A percentile compares a stretch with the other conserved stretches of the same genome.
Conservation (phyloP, 1,140 invertebrate species). For the Rhagoletis pomonella region DNA sequence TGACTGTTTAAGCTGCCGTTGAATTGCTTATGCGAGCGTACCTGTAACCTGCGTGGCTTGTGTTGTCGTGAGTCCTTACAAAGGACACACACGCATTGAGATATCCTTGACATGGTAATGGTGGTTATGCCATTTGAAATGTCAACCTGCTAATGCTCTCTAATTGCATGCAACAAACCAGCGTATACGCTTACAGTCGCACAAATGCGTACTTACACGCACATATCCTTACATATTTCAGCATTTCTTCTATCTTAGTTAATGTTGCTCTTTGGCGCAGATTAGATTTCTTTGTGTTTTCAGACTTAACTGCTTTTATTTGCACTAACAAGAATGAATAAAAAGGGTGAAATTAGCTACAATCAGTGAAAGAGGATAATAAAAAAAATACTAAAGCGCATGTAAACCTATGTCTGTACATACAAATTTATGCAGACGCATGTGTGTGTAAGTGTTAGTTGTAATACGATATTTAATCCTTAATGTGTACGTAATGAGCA, state of each 20-base stretch:
- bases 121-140: slow-evolving; percentile 45
- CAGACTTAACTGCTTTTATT: not conserved
- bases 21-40: not conserved
- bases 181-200: not conserved
- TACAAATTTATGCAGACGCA: too few relatives aligned
- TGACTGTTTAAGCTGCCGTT: not conserved
- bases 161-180: slow-evolving; percentile 28
- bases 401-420: too few relatives aligned
- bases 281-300: not conserved
- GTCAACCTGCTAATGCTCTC: slow-evolving; percentile 33
- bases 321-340: too few relatives aligned
- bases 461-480: slow-evolving; percentile 12
- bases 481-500: slow-evolving; percentile 15
- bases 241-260: not conserved
- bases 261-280: not conserved
- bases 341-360: not conserved
- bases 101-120: too few relatives aligned
- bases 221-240: not conserved
- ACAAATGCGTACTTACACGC: not conserved
- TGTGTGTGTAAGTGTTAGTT: too few relatives aligned
- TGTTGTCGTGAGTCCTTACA: not conserved
- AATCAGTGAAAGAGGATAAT: too few relatives aligned
- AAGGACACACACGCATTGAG: not conserved
- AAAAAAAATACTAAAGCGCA: too few relatives aligned
- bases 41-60: not conserved